phyloP scores from a whole-genome alignment of 2,797 vertebrate species.

The Alca torda region DNA sequence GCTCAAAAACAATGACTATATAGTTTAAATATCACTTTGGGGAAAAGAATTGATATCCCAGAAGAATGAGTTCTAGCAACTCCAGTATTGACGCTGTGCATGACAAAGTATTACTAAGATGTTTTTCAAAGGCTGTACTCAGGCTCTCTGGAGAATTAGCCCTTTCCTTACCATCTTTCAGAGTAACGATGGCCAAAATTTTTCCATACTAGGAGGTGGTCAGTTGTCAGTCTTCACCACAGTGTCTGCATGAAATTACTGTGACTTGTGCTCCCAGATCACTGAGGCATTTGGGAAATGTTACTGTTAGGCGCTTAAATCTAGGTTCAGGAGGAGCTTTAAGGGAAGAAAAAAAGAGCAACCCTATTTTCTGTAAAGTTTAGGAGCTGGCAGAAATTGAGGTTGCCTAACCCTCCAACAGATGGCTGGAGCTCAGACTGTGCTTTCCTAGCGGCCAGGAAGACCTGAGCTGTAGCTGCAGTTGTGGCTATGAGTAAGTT shows the following conservation, averaged over 20 bases:
- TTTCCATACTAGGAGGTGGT: constrained; percentile 8
- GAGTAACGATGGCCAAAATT: not conserved
- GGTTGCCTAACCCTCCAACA: not conserved
- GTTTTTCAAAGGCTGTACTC: constrained; percentile 26
- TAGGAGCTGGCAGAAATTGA: not conserved
- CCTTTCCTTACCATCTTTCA: not conserved
- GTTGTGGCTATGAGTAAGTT: not conserved
- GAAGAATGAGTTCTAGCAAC: constrained; percentile 33
- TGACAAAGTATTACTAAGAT: constrained; percentile 48
- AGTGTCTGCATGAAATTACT: not conserved
- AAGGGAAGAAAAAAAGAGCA: not conserved
- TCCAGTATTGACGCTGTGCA: not conserved
- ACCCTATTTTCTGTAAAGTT: not conserved
- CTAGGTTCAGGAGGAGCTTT: not conserved
- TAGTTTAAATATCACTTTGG: constrained; percentile 2
- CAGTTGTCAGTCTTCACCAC: constrained; percentile 25
- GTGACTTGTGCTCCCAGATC: not conserved
- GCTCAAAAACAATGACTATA: constrained; percentile 32
- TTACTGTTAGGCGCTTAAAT: not conserved
- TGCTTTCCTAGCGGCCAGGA: not conserved
- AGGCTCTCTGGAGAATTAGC: not conserved
- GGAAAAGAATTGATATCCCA: not conserved
- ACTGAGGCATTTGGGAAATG: constrained; percentile 2
- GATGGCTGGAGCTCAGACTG: not conserved
- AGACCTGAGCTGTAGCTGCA: constrained; percentile 16